Conservation (phyloP, 2,113 vertebrate species). For the Corapipo altera region DNA sequence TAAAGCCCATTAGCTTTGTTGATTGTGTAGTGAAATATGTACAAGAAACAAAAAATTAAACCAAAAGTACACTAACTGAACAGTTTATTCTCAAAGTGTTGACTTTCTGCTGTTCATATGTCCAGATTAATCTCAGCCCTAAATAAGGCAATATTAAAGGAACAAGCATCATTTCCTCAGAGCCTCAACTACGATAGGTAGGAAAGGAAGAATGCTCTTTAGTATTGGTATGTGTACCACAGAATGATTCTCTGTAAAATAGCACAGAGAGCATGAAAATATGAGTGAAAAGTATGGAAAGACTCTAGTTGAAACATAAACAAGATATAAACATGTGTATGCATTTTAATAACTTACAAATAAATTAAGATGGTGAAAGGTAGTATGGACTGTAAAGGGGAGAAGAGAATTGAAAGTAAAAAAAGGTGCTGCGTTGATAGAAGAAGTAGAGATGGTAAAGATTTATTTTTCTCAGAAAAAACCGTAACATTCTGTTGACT, state of each 20-base stretch:
- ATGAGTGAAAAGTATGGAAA: neutral
- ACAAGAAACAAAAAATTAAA: neutral
- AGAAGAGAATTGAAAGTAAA: neutral
- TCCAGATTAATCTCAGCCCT: neutral
- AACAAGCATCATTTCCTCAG: neutral
- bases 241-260: neutral
- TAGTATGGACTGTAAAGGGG: neutral
- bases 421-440: neutral
- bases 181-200: neutral
- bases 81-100: neutral
- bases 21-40: neutral
- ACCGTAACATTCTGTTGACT: neutral
- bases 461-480: neutral
- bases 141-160: neutral
- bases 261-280: neutral
- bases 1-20: neutral
- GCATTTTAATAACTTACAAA: slow-evolving; percentile 8
- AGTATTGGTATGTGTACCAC: neutral
- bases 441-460: neutral
- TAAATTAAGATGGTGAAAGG: slow-evolving; percentile 32
- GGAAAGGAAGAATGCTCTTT: neutral
- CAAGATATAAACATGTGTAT: neutral
- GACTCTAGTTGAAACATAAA: neutral
- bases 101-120: neutral
- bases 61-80: neutral